Conservation (phyloP, 2,113 vertebrate species). For the Pyrgilauda ruficollis region DNA sequence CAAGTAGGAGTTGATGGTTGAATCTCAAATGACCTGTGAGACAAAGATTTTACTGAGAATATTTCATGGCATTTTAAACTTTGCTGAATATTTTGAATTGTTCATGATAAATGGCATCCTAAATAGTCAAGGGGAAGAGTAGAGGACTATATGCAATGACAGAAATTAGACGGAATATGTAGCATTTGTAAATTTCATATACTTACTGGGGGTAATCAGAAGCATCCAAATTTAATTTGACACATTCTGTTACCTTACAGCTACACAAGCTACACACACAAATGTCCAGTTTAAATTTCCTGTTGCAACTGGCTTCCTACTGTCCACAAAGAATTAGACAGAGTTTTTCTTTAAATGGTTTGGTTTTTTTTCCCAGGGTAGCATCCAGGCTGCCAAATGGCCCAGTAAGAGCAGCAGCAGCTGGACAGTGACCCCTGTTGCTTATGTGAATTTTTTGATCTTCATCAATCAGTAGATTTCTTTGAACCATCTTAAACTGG, state of each 20-base stretch:
- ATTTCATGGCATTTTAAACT: background rate
- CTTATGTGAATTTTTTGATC: background rate
- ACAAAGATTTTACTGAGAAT: background rate
- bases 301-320: background rate
- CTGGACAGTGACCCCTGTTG: background rate
- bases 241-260: background rate
- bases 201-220: background rate
- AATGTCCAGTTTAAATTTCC: background rate
- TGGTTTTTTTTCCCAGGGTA: background rate
- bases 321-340: background rate
- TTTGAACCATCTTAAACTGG: background rate
- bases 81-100: background rate
- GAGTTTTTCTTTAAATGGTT: background rate
- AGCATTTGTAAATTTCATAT: background rate
- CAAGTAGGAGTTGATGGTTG: background rate
- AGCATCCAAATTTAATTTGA: background rate
- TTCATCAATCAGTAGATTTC: background rate
- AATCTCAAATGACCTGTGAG: background rate
- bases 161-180: background rate
- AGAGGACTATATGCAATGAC: background rate
- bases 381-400: background rate
- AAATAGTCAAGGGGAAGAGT: background rate
- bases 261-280: background rate
- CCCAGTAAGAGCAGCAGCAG: background rate
- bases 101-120: background rate